A percentile compares a stretch with the other conserved stretches of the same genome.
These are phyloP conservation scores for Xestia c-nigrum DNA, from an alignment of 2,888 invertebrate species.

Conservation along the genomic window DNA sequence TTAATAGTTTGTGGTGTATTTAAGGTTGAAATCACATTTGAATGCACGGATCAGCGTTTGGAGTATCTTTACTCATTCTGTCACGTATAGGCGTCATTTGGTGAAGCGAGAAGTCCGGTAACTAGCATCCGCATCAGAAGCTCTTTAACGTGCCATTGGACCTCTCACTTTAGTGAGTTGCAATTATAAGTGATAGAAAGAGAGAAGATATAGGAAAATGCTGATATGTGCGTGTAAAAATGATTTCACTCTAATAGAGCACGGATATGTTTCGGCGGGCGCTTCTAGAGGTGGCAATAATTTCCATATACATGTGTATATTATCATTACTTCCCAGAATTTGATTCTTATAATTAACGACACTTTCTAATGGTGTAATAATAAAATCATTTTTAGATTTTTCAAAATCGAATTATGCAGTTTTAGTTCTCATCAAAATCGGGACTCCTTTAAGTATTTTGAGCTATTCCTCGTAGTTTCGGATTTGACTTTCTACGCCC, in stretches of 20 bases:
- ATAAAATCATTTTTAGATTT: too few relatives aligned
- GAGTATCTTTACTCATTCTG: background rate
- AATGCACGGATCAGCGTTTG: background rate
- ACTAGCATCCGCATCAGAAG: background rate
- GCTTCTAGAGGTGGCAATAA: background rate
- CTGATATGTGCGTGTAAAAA: background rate
- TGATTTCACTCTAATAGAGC: background rate
- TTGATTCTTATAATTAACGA: too few relatives aligned
- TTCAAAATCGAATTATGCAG: too few relatives aligned
- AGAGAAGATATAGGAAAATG: background rate
- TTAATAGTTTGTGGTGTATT: constrained; percentile 26
- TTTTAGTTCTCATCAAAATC: too few relatives aligned
- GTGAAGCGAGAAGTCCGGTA: background rate
- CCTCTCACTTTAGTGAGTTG: background rate
- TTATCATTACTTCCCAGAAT: too few relatives aligned
- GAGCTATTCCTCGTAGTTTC: too few relatives aligned
- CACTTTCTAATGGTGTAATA: too few relatives aligned
- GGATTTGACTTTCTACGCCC: too few relatives aligned
- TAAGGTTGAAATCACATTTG: background rate
- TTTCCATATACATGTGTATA: background rate
- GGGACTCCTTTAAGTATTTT: too few relatives aligned
- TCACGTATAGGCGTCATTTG: background rate
- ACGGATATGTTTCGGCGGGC: background rate
- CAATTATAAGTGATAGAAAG: background rate
- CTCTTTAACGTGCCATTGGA: background rate